These are phyloP conservation scores for Muraenolepis orangiensis DNA, from an alignment of 2,797 vertebrate species.

Conservation along the genomic window DNA sequence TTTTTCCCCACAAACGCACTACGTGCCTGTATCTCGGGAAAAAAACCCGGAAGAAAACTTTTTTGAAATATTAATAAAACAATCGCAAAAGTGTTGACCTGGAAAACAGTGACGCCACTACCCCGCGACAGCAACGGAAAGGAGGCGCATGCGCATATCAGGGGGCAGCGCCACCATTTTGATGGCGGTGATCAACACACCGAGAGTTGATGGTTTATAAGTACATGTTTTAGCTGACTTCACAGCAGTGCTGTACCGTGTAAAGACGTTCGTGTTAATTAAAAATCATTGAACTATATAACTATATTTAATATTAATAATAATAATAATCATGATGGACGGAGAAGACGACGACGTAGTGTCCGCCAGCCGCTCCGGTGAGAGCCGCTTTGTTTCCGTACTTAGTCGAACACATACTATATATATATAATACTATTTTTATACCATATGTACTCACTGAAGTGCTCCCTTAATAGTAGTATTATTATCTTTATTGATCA, in stretches of 20 bases:
- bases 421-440: too few species aligned
- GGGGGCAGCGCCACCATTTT: slow-evolving; percentile 39
- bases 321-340: slow-evolving; percentile 57
- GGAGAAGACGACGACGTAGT: slow-evolving; percentile 72
- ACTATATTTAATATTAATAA: background rate
- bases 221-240: background rate
- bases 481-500: too few species aligned
- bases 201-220: background rate
- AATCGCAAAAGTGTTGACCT: background rate
- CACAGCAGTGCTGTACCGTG: background rate
- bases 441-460: background rate
- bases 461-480: background rate
- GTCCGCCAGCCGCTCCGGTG: slow-evolving; percentile 69
- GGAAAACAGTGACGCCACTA: background rate
- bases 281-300: background rate
- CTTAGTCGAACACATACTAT: too few species aligned
- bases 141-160: slow-evolving; percentile 38
- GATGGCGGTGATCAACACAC: slow-evolving; percentile 16
- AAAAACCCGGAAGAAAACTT: too few species aligned
- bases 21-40: background rate
- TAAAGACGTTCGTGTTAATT: background rate
- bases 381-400: slow-evolving; percentile 51
- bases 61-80: background rate
- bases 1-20: background rate
- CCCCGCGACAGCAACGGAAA: slow-evolving; percentile 5